These are phyloP conservation scores for Sparus aurata DNA, from an alignment of 2,797 vertebrate genomes.

Conservation along the genomic window DNA sequence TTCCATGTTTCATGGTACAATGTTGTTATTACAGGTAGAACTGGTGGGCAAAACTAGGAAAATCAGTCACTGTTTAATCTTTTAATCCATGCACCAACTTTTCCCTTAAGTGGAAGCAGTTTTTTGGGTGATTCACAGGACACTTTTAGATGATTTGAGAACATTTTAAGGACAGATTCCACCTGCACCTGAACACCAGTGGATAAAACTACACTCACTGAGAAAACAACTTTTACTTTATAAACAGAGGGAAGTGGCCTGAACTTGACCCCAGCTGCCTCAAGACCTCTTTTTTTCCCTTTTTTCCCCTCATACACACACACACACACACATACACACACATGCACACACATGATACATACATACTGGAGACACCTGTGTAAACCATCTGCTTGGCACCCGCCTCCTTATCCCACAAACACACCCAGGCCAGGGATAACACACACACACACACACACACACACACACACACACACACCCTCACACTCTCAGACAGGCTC, in stretches of 20 bases:
- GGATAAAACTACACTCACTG: not conserved
- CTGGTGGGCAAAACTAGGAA: not conserved
- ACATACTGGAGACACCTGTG: constrained; percentile 82
- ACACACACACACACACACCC: constrained; percentile 15
- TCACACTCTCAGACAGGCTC: constrained; percentile 36
- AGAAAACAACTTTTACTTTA: constrained; percentile 47
- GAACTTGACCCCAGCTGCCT: constrained; percentile 60
- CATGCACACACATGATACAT: constrained; percentile 46
- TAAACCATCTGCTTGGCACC: constrained; percentile 85
- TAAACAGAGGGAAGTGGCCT: constrained; percentile 65
- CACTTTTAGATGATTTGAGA: not conserved
- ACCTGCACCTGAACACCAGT: constrained; percentile 2
- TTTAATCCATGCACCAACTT: not conserved
- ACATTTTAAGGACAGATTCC: constrained; percentile 4
- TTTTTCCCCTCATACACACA: constrained; percentile 20
- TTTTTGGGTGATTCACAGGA: not conserved
- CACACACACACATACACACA: constrained; percentile 21
- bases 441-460: constrained; percentile 31
- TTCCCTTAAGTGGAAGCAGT: not conserved
- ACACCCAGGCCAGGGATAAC: constrained; percentile 60
- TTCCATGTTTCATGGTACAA: not conserved
- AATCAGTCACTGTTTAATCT: not conserved
- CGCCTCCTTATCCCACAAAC: constrained; percentile 64
- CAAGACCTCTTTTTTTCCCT: constrained; percentile 4
- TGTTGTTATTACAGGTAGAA: not conserved